Conservation (phyloP, 2,113 vertebrate species). For the Catharus minimus region DNA sequence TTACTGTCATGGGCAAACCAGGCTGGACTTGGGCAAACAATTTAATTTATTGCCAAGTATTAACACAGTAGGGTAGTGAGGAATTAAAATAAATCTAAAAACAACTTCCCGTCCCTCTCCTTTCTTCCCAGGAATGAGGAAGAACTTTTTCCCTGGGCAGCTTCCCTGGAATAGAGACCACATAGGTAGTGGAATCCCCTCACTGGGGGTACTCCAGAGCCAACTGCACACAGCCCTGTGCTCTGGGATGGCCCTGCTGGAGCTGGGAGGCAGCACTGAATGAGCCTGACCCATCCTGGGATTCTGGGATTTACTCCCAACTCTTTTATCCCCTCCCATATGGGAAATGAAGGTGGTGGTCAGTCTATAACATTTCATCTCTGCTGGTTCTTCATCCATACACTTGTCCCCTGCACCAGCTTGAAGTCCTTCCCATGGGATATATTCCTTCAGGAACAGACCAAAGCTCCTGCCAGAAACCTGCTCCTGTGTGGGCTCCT, state of each 20-base stretch:
- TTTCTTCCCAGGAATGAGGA: background rate
- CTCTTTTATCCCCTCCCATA: background rate
- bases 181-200: background rate
- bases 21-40: background rate
- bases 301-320: background rate
- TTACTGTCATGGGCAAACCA: background rate
- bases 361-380: background rate
- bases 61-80: background rate
- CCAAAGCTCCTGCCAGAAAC: background rate
- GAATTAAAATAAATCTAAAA: background rate
- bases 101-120: rapidly evolving
- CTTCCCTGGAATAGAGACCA: background rate
- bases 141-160: background rate
- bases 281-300: background rate
- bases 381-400: background rate
- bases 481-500: background rate
- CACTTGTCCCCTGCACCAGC: background rate
- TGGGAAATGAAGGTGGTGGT: background rate
- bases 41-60: background rate
- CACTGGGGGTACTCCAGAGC: background rate
- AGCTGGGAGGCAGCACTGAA: background rate
- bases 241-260: background rate
- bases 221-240: background rate
- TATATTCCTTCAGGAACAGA: background rate
- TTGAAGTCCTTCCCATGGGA: background rate